Percentiles rank a stretch among this genome's conserved stretches.
phyloP scores from a whole-genome alignment of 2,113 vertebrate genomes.

The Grammomys dolichurus region DNA sequence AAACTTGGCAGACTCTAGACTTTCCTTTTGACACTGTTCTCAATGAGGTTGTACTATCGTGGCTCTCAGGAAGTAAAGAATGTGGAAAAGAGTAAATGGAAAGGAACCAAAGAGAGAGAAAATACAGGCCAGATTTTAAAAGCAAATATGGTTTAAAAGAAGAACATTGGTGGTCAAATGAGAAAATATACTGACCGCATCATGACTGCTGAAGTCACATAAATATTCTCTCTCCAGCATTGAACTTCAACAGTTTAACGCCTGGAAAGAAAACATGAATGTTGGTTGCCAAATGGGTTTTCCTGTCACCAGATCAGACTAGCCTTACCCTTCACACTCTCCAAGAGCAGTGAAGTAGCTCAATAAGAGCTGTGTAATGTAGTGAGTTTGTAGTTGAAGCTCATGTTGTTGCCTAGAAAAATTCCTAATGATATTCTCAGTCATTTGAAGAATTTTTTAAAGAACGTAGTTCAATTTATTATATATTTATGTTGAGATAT shows the following conservation, averaged over 20 bases:
- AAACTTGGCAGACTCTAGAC: not conserved
- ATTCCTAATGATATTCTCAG: not conserved
- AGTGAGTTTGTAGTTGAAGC: not conserved
- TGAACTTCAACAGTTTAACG: not conserved
- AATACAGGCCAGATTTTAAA: not conserved
- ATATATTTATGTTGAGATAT: not conserved
- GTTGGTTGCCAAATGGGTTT: not conserved
- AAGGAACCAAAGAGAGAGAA: not conserved
- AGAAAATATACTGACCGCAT: constrained; percentile 36
- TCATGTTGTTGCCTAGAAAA: not conserved
- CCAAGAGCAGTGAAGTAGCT: not conserved
- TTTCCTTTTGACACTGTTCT: not conserved
- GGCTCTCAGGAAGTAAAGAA: constrained; percentile 25
- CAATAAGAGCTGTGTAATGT: not conserved
- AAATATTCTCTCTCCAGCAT: not conserved
- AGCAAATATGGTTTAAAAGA: constrained; percentile 35
- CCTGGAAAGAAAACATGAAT: not conserved
- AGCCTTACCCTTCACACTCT: not conserved
- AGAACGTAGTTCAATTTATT: constrained; percentile 13
- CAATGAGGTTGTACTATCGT: not conserved
- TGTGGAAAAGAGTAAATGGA: constrained; percentile 46
- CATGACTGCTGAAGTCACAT: not conserved
- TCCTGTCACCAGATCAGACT: not conserved
- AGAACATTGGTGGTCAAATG: not conserved
- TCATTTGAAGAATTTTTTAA: not conserved